Conservation (phyloP, 2,797 vertebrate genomes). For the Sebastes taczanowskii region DNA sequence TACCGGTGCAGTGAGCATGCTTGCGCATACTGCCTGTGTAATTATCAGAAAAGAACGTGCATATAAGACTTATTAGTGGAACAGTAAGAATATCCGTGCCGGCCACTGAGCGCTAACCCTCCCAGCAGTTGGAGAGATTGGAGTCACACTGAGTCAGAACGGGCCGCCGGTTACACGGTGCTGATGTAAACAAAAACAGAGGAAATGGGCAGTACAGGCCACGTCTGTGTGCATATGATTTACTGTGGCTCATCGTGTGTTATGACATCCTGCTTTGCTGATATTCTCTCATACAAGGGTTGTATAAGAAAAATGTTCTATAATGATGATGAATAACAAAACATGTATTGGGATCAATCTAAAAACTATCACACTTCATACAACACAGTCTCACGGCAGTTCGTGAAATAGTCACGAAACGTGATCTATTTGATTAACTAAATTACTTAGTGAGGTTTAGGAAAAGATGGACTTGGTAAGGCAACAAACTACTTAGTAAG, state of each 20-base stretch:
- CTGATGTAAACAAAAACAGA: constrained; percentile 71
- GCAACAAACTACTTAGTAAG: too few species aligned
- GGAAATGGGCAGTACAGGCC: constrained; percentile 4
- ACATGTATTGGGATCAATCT: not conserved
- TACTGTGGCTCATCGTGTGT: not conserved
- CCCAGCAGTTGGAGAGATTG: constrained; percentile 44
- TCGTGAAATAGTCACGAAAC: too few species aligned
- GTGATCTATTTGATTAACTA: too few species aligned
- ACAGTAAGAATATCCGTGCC: constrained; percentile 59
- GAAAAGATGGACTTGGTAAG: too few species aligned
- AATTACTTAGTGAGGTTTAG: too few species aligned
- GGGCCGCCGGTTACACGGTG: not conserved
- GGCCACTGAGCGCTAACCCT: constrained; percentile 24
- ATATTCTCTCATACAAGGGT: not conserved
- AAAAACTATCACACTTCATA: not conserved
- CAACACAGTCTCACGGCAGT: too few species aligned
- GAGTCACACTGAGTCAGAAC: constrained; percentile 55
- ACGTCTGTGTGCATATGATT: constrained; percentile 2
- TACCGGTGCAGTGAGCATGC: constrained; percentile 26
- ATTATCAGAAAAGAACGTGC: constrained; percentile 60
- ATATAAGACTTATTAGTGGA: constrained; percentile 52
- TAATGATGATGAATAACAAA: not conserved
- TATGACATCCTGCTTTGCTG: constrained; percentile 30
- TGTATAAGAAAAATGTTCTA: not conserved
- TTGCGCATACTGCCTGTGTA: constrained; percentile 46